Evolutionary conservation across 2,888 invertebrate species (phyloP).

Genomic region (Standfussiana lucernea): DNA sequence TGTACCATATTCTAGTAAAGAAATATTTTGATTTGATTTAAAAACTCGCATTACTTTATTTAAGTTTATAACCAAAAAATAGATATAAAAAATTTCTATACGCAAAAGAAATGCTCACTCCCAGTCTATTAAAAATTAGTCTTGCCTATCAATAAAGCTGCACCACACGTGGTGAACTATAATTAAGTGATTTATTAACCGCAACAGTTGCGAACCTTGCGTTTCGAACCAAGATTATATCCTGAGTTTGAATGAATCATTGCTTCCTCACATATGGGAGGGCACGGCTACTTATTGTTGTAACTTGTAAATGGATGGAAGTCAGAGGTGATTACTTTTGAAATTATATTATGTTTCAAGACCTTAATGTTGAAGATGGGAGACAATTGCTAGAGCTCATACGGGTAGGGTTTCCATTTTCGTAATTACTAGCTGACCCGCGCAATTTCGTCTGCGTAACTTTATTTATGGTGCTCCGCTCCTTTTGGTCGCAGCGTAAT

Average conservation of each 20-base stretch:
- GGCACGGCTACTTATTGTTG: slow-evolving; percentile 52
- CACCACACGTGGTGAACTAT: slow-evolving; percentile 68
- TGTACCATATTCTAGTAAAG: too few species aligned
- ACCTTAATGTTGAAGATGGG: slow-evolving; percentile 1
- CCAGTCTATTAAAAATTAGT: slow-evolving; percentile 41
- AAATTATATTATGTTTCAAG: slow-evolving; percentile 29
- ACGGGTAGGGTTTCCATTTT: neutral
- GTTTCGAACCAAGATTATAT: slow-evolving; percentile 80
- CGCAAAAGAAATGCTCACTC: slow-evolving; percentile 16
- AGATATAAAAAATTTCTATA: neutral
- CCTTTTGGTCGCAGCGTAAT: too few species aligned
- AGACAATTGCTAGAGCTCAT: slow-evolving; percentile 37
- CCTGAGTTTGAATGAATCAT: slow-evolving; percentile 80
- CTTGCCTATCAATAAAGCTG: slow-evolving; percentile 39
- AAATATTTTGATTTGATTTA: too few species aligned
- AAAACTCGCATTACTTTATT: neutral
- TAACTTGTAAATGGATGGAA: slow-evolving; percentile 46
- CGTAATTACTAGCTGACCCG: too few species aligned
- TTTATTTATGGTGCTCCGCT: too few species aligned
- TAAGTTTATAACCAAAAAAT: neutral
- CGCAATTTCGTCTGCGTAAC: too few species aligned
- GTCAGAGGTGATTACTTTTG: slow-evolving; percentile 32
- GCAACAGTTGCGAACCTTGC: slow-evolving; percentile 80
- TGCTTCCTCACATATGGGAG: slow-evolving; percentile 69
- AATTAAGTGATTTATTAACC: slow-evolving; percentile 78